Evolutionary conservation across 2,888 invertebrate genomes (phyloP).

Genomic region (Diplazon laetatorius): DNA sequence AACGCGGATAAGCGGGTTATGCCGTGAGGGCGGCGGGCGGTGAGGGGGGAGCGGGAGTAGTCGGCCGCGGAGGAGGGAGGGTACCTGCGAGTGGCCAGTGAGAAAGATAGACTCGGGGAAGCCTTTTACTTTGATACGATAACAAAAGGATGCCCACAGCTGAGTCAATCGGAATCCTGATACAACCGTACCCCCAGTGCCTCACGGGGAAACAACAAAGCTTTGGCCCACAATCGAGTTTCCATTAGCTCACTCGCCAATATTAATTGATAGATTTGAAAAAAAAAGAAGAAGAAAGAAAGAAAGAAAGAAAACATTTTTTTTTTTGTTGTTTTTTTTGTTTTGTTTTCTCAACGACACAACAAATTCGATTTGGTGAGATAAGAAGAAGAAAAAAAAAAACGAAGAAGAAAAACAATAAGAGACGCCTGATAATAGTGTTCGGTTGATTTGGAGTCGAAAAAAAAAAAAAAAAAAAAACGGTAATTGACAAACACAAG

Average conservation of each 20-base stretch:
- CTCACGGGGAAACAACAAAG: background rate
- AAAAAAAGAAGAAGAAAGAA: background rate
- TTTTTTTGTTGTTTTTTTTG: too few relatives aligned
- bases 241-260: background rate
- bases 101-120: constrained; percentile 27
- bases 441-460: background rate
- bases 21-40: too few relatives aligned
- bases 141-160: constrained; percentile 73
- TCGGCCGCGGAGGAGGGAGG: too few relatives aligned
- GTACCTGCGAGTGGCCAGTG: background rate
- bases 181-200: background rate
- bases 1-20: constrained; percentile 37
- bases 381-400: background rate
- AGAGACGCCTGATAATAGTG: background rate
- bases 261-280: background rate
- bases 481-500: background rate
- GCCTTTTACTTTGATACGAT: constrained; percentile 66
- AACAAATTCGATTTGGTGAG: too few relatives aligned
- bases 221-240: constrained; percentile 5
- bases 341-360: too few relatives aligned
- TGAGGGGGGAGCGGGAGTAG: too few relatives aligned
- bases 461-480: background rate
- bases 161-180: constrained; percentile 66
- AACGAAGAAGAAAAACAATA: too few relatives aligned
- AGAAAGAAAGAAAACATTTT: too few relatives aligned